Conservation (phyloP, 2,888 invertebrate species). For the Lasius fuliginosus region DNA sequence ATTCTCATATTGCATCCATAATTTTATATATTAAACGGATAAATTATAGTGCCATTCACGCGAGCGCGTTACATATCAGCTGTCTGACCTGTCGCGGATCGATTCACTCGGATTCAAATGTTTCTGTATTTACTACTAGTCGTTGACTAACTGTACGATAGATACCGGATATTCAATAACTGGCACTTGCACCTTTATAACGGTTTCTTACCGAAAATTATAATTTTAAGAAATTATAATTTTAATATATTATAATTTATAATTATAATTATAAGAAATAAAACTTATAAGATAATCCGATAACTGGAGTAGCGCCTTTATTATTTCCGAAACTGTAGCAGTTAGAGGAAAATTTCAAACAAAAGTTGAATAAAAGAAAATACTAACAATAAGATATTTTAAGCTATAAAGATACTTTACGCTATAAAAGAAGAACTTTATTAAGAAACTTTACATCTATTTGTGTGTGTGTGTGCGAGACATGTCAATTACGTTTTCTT, state of each 20-base stretch:
- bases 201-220: background rate
- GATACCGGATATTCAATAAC: background rate
- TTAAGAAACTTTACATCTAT: background rate
- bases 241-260: too few relatives aligned
- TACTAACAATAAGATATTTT: background rate
- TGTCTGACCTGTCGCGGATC: background rate
- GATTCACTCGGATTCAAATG: slow-evolving; percentile 13
- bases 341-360: background rate
- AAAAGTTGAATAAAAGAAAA: background rate
- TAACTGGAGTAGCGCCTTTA: background rate
- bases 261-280: background rate
- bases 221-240: too few relatives aligned
- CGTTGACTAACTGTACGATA: background rate
- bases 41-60: slow-evolving; percentile 19
- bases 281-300: background rate
- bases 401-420: background rate
- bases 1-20: background rate
- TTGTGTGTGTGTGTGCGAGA: too few relatives aligned
- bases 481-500: background rate
- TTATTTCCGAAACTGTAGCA: background rate
- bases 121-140: background rate
- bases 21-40: slow-evolving; percentile 30
- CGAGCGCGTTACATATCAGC: background rate
- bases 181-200: background rate
- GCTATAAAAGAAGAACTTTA: background rate